Evolutionary conservation across 1,140 invertebrate genomes (phyloP).

Genomic region (Paralvinella palmiformis): DNA sequence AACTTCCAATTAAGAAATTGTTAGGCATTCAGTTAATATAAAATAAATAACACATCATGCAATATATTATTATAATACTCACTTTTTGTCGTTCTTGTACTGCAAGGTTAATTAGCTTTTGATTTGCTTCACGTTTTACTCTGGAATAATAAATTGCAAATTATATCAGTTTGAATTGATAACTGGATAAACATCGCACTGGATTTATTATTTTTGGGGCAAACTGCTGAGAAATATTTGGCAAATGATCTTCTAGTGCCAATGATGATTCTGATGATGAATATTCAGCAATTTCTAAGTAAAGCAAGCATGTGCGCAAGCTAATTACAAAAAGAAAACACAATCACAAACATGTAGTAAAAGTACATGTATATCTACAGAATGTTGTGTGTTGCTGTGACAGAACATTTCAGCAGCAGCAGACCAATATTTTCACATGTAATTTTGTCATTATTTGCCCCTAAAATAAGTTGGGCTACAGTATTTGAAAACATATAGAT

Average conservation of each 20-base stretch:
- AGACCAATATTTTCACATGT: too few species aligned
- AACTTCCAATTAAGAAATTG: background rate
- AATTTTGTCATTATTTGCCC: background rate
- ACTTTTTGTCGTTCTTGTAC: conserved; percentile 50
- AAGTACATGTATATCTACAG: too few species aligned
- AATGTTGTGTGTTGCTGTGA: too few species aligned
- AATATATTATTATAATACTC: background rate
- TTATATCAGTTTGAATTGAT: background rate
- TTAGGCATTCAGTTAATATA: background rate
- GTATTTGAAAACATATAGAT: background rate
- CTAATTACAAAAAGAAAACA: too few species aligned
- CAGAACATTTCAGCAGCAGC: too few species aligned
- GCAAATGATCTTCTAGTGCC: background rate
- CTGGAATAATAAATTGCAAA: conserved; percentile 29
- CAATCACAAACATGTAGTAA: too few species aligned
- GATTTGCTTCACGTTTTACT: conserved; percentile 49
- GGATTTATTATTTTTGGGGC: background rate
- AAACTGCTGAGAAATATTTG: background rate
- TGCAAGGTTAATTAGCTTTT: conserved; percentile 48
- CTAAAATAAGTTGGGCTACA: background rate
- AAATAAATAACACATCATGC: background rate
- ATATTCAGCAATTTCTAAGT: too few species aligned
- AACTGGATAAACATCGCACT: background rate
- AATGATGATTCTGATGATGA: too few species aligned
- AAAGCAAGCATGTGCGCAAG: too few species aligned